These are phyloP conservation scores for Pyrocoelia pectoralis DNA, from an alignment of 2,888 invertebrate species.

Conservation along the genomic window DNA sequence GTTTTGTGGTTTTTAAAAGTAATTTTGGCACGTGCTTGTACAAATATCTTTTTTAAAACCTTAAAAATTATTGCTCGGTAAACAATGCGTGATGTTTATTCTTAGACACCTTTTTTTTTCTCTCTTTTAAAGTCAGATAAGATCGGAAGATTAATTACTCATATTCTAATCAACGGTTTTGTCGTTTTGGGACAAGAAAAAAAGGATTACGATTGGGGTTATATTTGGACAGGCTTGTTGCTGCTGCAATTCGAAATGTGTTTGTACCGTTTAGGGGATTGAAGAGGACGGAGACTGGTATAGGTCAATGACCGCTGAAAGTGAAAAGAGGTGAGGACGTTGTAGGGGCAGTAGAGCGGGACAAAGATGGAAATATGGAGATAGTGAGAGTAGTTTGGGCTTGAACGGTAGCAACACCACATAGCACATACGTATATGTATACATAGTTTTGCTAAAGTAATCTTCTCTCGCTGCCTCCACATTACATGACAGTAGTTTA, in stretches of 20 bases:
- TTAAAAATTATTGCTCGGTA: conserved; percentile 22
- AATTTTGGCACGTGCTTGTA: conserved; percentile 23
- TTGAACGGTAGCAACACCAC: conserved; percentile 24
- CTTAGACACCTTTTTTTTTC: conserved; percentile 8
- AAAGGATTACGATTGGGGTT: conserved; percentile 30
- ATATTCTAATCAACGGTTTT: conserved; percentile 4
- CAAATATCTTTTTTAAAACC: conserved; percentile 19
- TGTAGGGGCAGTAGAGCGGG: conserved; percentile 35
- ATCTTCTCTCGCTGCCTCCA: conserved; percentile 18
- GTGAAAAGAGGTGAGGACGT: conserved; percentile 47
- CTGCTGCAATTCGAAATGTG: conserved; percentile 39
- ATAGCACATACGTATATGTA: conserved; percentile 20
- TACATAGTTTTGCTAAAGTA: conserved; percentile 31
- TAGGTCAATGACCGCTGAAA: conserved; percentile 48
- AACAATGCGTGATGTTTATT: conserved; percentile 17
- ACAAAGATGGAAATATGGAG: conserved; percentile 24
- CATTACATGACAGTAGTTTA: conserved; percentile 34
- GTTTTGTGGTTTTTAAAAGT: not conserved
- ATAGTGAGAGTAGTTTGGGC: conserved; percentile 33
- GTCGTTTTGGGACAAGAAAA: conserved; percentile 13
- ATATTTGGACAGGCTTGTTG: conserved; percentile 44
- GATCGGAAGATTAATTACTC: not conserved
- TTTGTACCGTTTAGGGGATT: conserved; percentile 33
- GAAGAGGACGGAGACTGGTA: conserved; percentile 37
- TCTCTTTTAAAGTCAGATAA: not conserved